Percentiles rank a stretch among this genome's conserved stretches.
Evolutionary conservation across 2,888 invertebrate species (phyloP).

Genomic region (Trissolcus japonicus): DNA sequence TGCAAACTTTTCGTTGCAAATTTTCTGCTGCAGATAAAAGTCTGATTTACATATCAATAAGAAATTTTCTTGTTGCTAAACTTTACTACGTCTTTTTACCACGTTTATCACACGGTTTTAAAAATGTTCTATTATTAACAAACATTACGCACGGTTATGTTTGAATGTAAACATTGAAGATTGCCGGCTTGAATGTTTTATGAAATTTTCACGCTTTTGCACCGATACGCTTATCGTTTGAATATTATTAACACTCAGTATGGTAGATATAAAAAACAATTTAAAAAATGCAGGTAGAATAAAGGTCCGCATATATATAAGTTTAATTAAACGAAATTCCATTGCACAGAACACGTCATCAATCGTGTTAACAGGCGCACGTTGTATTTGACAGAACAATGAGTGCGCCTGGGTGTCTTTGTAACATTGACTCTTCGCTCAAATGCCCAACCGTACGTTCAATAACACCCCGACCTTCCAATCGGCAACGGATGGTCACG

Average conservation of each 20-base stretch:
- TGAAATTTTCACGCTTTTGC: too few relatives aligned
- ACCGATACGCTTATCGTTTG: too few relatives aligned
- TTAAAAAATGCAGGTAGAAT: background rate
- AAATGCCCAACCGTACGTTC: slow-evolving; percentile 51
- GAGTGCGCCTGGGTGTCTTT: slow-evolving; percentile 38
- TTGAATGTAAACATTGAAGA: too few relatives aligned
- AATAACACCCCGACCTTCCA: slow-evolving; percentile 64
- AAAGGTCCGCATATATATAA: background rate
- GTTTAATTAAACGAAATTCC: slow-evolving; percentile 21
- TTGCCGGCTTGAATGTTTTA: too few relatives aligned
- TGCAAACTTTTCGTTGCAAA: slow-evolving; percentile 7
- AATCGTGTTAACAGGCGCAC: slow-evolving; percentile 35
- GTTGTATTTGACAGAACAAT: slow-evolving; percentile 49
- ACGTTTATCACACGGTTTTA: background rate
- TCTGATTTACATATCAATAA: slow-evolving; percentile 35
- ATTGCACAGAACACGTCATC: slow-evolving; percentile 17
- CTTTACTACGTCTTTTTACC: slow-evolving; percentile 5
- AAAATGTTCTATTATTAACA: too few relatives aligned
- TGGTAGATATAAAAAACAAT: background rate
- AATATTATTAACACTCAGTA: too few relatives aligned
- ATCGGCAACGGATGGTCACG: slow-evolving; percentile 68
- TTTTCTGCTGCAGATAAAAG: slow-evolving; percentile 7
- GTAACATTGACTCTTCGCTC: slow-evolving; percentile 42
- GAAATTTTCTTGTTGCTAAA: slow-evolving; percentile 16
- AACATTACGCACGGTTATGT: too few relatives aligned